Conservation (phyloP, 2,888 invertebrate genomes). For the Heteropelma amictum region DNA sequence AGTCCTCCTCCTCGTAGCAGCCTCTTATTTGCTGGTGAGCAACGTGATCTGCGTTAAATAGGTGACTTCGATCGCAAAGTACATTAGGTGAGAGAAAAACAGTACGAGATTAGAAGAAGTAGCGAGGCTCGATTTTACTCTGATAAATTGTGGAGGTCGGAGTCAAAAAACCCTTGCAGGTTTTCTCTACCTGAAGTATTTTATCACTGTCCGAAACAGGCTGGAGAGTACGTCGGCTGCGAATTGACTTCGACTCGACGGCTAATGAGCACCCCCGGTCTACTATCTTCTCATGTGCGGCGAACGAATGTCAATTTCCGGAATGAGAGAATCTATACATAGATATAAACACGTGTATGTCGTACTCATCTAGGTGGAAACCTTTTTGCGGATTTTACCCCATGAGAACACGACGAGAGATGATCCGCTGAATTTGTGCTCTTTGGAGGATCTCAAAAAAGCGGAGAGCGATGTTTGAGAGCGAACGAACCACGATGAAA, state of each 20-base stretch:
- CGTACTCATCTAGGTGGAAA: conserved; percentile 11
- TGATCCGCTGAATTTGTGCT: conserved; percentile 18
- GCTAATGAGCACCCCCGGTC: conserved; percentile 21
- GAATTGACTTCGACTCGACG: conserved; percentile 51
- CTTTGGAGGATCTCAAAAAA: conserved; percentile 13
- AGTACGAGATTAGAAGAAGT: not conserved
- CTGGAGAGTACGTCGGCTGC: conserved; percentile 41
- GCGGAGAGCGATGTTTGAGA: conserved; percentile 23
- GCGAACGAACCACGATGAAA: conserved; percentile 1
- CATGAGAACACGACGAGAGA: conserved; percentile 16
- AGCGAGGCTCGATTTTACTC: conserved; percentile 18
- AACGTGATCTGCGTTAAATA: not conserved
- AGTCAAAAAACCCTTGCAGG: not conserved
- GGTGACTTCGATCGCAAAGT: not conserved
- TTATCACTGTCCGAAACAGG: conserved; percentile 34
- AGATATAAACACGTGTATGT: not conserved
- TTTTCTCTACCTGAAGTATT: conserved; percentile 15
- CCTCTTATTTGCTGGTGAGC: not conserved
- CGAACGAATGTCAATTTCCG: conserved; percentile 48
- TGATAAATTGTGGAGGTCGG: conserved; percentile 35
- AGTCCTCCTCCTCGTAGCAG: not conserved
- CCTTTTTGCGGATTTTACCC: conserved; percentile 34
- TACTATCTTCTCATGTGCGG: conserved; percentile 34
- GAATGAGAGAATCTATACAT: conserved; percentile 19
- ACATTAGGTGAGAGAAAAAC: not conserved